These are phyloP conservation scores for Thereva nobilitata DNA, from an alignment of 2,888 invertebrate species.

Conservation along the genomic window DNA sequence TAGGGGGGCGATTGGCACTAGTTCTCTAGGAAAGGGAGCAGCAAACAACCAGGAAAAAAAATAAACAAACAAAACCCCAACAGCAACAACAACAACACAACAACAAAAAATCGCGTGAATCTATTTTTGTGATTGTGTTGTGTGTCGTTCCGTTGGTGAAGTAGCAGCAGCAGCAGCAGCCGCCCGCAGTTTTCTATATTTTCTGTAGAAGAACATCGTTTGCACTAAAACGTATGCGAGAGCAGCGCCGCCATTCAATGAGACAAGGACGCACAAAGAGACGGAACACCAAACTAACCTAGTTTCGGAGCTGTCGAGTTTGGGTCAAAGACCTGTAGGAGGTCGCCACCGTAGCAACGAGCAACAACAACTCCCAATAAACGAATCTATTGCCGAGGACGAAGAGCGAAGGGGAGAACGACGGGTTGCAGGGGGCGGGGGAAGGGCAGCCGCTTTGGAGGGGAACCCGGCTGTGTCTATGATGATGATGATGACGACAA, in stretches of 20 bases:
- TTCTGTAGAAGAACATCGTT: slow-evolving; percentile 11
- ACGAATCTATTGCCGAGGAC: background rate
- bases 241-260: slow-evolving; percentile 5
- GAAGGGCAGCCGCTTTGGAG: background rate
- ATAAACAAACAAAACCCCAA: slow-evolving; percentile 15
- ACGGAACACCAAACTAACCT: slow-evolving; percentile 37
- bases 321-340: slow-evolving; percentile 59
- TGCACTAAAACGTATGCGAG: slow-evolving; percentile 3
- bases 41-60: background rate
- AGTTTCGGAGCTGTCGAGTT: slow-evolving; percentile 41
- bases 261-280: slow-evolving; percentile 17
- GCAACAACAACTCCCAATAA: slow-evolving; percentile 46
- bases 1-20: too few species aligned
- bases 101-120: slow-evolving; percentile 30
- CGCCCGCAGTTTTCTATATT: slow-evolving; percentile 30
- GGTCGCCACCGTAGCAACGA: slow-evolving; percentile 51
- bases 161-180: slow-evolving; percentile 3
- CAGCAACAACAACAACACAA: slow-evolving; percentile 9
- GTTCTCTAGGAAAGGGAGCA: background rate
- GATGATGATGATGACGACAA: slow-evolving; percentile 10
- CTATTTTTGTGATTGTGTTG: slow-evolving; percentile 26
- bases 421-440: background rate
- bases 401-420: background rate
- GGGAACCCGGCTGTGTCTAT: slow-evolving; percentile 7
- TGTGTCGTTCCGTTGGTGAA: background rate